These are phyloP conservation scores for Philhelius pedissequus DNA, from an alignment of 2,888 invertebrate species.

Conservation along the genomic window DNA sequence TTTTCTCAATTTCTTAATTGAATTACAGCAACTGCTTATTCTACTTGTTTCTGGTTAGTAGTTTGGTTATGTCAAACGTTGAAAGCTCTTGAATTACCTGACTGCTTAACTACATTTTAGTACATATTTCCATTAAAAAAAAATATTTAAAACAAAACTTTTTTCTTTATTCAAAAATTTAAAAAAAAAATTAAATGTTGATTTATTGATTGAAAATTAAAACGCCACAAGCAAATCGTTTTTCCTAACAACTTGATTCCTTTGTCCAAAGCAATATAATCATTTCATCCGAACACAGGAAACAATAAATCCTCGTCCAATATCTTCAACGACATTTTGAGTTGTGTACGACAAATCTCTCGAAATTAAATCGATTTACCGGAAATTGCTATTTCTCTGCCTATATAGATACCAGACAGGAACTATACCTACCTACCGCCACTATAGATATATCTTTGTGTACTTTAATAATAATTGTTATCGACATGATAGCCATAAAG, in stretches of 20 bases:
- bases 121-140: too few species aligned
- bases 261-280: neutral
- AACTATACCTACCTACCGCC: too few species aligned
- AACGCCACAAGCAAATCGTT: neutral
- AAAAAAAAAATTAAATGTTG: neutral
- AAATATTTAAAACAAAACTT: too few species aligned
- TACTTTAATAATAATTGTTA: conserved; percentile 10
- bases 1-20: too few species aligned
- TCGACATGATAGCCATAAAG: conserved; percentile 33
- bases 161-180: too few species aligned
- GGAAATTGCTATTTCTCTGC: conserved; percentile 41
- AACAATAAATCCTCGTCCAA: neutral
- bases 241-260: neutral
- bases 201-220: neutral
- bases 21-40: too few species aligned
- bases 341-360: conserved; percentile 23
- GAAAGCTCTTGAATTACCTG: too few species aligned
- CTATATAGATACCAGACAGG: neutral
- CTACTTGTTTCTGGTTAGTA: too few species aligned
- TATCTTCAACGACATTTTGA: conserved; percentile 1
- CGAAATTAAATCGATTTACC: conserved; percentile 41
- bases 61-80: too few species aligned
- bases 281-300: neutral
- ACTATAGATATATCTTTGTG: neutral
- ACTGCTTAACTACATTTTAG: too few species aligned